Conservation (phyloP, 2,888 invertebrate species). For the Drosophila paracracens region DNA sequence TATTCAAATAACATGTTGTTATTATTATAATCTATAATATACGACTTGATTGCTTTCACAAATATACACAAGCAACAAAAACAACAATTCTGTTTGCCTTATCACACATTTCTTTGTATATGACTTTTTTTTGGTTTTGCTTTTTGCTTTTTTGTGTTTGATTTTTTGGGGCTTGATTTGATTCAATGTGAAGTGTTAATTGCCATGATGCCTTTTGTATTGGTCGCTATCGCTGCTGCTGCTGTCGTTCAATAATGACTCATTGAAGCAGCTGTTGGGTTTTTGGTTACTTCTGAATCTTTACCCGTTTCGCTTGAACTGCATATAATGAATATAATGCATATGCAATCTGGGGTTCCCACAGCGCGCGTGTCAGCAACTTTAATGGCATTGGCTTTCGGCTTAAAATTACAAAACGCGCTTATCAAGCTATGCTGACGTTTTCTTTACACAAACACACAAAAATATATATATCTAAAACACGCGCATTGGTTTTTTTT, state of each 20-base stretch:
- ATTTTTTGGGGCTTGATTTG: conserved; percentile 66
- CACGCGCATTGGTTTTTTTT: conserved; percentile 43
- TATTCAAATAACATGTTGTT: conserved; percentile 41
- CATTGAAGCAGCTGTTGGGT: conserved; percentile 59
- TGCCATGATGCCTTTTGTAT: conserved; percentile 57
- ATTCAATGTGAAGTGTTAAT: conserved; percentile 71
- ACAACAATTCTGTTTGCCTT: conserved; percentile 44
- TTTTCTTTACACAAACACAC: conserved; percentile 35
- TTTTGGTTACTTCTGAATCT: conserved; percentile 49
- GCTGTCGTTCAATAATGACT: conserved; percentile 41
- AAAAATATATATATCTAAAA: conserved; percentile 11
- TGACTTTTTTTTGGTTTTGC: neutral
- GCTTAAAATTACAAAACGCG: conserved; percentile 63
- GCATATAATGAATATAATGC: conserved; percentile 24
- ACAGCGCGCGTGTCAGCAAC: conserved; percentile 67
- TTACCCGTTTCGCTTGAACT: conserved; percentile 64
- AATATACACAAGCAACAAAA: conserved; percentile 1
- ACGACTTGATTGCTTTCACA: conserved; percentile 36
- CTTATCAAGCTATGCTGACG: conserved; percentile 69
- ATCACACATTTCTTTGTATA: conserved; percentile 37
- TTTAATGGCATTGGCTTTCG: conserved; percentile 67
- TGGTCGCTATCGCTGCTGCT: conserved; percentile 19
- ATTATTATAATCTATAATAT: conserved; percentile 49
- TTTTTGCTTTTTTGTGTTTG: conserved; percentile 45
- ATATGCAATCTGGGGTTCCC: conserved; percentile 49